These are phyloP conservation scores for Patiria pectinifera DNA, from an alignment of 53 echinoderm and acorn worm genomes.

Conservation along the genomic window DNA sequence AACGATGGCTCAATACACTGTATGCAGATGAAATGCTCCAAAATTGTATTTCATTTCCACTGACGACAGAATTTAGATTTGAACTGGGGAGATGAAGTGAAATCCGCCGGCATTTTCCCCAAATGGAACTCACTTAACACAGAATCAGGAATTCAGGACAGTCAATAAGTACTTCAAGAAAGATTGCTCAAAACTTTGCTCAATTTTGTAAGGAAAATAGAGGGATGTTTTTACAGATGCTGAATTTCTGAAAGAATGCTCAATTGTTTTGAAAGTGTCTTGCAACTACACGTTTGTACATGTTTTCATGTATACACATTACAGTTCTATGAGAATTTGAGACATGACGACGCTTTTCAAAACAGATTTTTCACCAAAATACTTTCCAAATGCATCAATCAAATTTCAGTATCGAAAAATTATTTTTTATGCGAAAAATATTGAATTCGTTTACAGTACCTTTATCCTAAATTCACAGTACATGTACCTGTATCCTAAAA, in stretches of 20 bases:
- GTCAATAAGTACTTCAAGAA: not conserved
- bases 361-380: no score
- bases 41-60: not conserved
- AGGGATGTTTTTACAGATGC: not conserved
- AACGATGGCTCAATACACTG: no score
- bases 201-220: not conserved
- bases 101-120: not conserved
- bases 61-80: not conserved
- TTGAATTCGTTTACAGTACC: not conserved
- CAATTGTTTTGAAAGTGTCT: not conserved
- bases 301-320: not conserved
- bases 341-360: no score
- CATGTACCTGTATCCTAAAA: not conserved
- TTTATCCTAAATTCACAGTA: no score
- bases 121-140: not conserved
- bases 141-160: conserved; percentile 30
- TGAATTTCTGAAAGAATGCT: not conserved
- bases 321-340: not conserved
- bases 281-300: no score
- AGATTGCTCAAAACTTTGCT: not conserved
- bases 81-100: not conserved
- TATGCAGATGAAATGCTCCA: not conserved
- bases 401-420: not conserved
- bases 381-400: not conserved
- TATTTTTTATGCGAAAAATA: not conserved